Evolutionary conservation across 2,797 vertebrate genomes (phyloP).

Genomic region (Cuculus canorus): DNA sequence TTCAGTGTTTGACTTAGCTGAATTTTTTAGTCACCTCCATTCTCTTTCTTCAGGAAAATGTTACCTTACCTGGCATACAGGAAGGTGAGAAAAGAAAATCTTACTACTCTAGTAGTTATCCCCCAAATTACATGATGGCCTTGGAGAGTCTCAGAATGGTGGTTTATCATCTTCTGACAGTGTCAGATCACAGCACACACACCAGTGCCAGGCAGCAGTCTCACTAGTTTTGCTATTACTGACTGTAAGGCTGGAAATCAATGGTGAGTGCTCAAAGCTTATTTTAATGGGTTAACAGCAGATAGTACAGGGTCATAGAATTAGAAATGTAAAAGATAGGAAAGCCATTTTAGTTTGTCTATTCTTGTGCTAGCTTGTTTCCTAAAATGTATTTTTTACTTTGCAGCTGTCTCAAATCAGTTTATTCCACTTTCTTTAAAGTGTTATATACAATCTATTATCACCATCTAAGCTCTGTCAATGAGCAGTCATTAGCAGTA

Average conservation of each 20-base stretch:
- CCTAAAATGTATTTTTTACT: neutral
- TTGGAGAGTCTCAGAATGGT: neutral
- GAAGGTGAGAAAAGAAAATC: neutral
- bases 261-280: neutral
- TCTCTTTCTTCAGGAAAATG: neutral
- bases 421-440: neutral
- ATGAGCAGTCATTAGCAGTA: neutral
- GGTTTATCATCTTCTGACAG: neutral
- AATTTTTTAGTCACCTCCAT: neutral
- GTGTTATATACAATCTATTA: neutral
- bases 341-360: neutral
- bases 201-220: neutral
- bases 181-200: neutral
- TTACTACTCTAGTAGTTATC: neutral
- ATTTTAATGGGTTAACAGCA: neutral
- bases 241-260: neutral
- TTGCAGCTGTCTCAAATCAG: neutral
- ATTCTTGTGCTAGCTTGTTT: neutral
- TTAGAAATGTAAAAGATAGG: neutral
- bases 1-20: neutral
- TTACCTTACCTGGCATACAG: neutral
- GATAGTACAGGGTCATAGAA: neutral
- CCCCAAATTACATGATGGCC: neutral
- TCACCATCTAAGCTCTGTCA: neutral
- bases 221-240: neutral